phyloP scores from a whole-genome alignment of 2,113 vertebrate species.

The Oncorhynchus tshawytscha region DNA sequence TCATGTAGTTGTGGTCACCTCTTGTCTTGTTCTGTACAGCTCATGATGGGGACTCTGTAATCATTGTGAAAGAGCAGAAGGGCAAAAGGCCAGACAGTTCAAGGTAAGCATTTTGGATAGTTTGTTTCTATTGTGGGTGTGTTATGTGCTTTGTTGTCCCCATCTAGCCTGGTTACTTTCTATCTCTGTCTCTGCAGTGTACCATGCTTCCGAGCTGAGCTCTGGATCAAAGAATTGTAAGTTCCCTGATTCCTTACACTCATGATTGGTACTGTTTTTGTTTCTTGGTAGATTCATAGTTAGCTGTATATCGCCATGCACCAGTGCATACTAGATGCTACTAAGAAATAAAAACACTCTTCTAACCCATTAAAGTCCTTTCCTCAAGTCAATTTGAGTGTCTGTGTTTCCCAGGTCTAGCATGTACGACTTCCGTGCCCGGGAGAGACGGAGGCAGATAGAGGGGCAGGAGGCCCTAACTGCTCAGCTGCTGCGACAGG shows the following conservation, averaged over 20 bases:
- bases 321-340: neutral
- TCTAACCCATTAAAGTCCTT: neutral
- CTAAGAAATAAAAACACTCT: neutral
- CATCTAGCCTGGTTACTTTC: conserved; percentile 3
- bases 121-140: neutral
- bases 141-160: neutral
- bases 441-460: conserved; percentile 88
- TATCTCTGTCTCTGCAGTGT: conserved; percentile 63
- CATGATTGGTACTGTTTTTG: neutral
- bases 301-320: neutral
- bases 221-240: conserved; percentile 99
- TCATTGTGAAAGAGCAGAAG: conserved; percentile 88
- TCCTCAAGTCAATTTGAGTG: too few species aligned
- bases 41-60: conserved; percentile 86
- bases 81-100: conserved; percentile 72
- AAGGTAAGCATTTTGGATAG: conserved; percentile 72
- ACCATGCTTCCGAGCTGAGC: conserved; percentile 86
- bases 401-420: conserved; percentile 77
- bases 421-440: conserved; percentile 89
- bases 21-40: conserved; percentile 37
- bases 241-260: conserved; percentile 47
- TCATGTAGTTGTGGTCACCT: too few species aligned
- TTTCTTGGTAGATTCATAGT: neutral
- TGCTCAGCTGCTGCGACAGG: conserved; percentile 85
- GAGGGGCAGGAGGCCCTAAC: conserved; percentile 89